Evolutionary conservation across 2,113 vertebrate species (phyloP).

Genomic region (Melospiza georgiana): DNA sequence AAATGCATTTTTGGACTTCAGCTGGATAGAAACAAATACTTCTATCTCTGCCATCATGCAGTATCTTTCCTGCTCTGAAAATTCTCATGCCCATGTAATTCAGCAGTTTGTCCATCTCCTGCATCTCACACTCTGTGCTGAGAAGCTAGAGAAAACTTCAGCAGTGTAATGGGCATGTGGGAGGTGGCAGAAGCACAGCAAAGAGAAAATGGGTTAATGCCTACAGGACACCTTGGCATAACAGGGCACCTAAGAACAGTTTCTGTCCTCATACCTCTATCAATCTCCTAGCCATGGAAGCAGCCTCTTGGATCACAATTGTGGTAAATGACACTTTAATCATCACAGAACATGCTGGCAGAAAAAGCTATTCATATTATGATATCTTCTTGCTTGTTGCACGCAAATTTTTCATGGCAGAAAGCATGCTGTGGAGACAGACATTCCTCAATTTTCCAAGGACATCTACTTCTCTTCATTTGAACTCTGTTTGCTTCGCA

Average conservation of each 20-base stretch:
- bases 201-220: neutral
- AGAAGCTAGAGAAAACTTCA: neutral
- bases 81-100: neutral
- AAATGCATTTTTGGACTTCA: neutral
- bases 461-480: neutral
- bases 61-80: neutral
- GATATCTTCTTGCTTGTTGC: neutral
- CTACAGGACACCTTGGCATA: neutral
- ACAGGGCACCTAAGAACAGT: neutral
- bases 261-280: neutral
- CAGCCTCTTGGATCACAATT: neutral
- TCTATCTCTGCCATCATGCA: neutral
- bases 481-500: neutral
- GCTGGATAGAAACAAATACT: neutral
- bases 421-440: neutral
- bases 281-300: neutral
- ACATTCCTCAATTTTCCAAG: neutral
- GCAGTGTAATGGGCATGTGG: neutral
- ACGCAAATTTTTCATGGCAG: neutral
- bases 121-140: neutral
- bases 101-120: neutral
- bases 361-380: neutral
- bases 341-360: neutral
- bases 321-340: neutral
- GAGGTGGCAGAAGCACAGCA: neutral